These are phyloP conservation scores for Tenthredo amoena DNA, from an alignment of 2,888 invertebrate genomes.

Conservation along the genomic window DNA sequence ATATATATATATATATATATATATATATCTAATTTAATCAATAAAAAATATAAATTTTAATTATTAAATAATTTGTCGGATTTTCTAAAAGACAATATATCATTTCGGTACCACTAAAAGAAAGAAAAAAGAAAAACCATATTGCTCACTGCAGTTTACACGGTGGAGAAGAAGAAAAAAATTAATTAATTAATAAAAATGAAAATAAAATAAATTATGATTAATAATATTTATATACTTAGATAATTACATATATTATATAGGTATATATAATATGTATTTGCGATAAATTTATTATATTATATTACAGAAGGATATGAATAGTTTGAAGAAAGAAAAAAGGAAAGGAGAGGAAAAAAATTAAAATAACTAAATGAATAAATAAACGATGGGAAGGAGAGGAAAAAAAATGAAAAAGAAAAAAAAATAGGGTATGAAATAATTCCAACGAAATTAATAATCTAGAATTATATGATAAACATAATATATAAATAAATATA, in stretches of 20 bases:
- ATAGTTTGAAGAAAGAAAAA: conserved; percentile 37
- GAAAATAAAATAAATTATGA: not conserved
- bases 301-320: too few species aligned
- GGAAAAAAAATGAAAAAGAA: conserved; percentile 43
- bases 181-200: not conserved
- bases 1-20: conserved; percentile 6
- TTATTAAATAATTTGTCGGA: not conserved
- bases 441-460: conserved; percentile 45
- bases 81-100: not conserved
- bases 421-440: not conserved
- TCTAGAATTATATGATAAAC: conserved; percentile 18
- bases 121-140: conserved; percentile 52
- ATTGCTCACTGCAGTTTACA: not conserved
- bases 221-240: conserved; percentile 54
- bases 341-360: conserved; percentile 53
- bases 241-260: not conserved
- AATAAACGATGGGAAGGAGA: not conserved
- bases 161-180: not conserved
- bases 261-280: too few species aligned
- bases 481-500: not conserved
- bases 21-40: conserved; percentile 52
- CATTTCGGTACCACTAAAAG: conserved; percentile 57
- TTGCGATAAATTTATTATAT: too few species aligned
- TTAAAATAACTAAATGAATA: conserved; percentile 49
- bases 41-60: not conserved